Evolutionary conservation across 2,797 vertebrate species (phyloP).

Genomic region (Melopsittacus undulatus): DNA sequence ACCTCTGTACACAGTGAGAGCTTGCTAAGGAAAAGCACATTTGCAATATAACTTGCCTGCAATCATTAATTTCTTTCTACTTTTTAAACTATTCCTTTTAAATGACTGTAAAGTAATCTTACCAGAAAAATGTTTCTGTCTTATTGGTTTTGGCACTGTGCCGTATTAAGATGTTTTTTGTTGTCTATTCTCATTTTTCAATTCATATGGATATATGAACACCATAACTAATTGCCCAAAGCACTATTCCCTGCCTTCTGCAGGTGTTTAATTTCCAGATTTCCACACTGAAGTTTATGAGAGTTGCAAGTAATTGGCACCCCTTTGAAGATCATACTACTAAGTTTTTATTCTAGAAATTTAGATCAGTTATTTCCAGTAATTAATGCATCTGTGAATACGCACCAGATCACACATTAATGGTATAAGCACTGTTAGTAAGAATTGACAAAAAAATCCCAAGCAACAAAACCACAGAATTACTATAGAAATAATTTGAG

Average conservation of each 20-base stretch:
- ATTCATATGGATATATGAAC: conserved; percentile 4
- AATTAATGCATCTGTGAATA: neutral
- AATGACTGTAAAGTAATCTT: conserved; percentile 33
- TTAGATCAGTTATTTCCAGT: neutral
- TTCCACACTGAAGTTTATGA: neutral
- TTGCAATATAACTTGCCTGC: conserved; percentile 21
- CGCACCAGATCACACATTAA: neutral
- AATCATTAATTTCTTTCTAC: conserved; percentile 46
- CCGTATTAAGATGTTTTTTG: neutral
- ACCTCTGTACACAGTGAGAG: conserved; percentile 32
- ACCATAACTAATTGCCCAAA: neutral
- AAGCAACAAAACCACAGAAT: neutral
- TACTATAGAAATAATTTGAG: neutral
- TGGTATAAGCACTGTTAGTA: neutral
- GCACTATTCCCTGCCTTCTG: neutral
- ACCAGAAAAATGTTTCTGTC: conserved; percentile 35
- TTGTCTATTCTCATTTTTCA: conserved; percentile 30
- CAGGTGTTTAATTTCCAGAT: conserved; percentile 6
- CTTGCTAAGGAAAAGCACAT: conserved; percentile 54
- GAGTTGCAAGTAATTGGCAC: neutral
- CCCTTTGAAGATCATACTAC: neutral
- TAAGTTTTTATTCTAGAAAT: neutral
- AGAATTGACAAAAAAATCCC: neutral
- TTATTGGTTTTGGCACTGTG: conserved; percentile 54
- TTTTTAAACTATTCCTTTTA: conserved; percentile 53